Percentiles rank a stretch among this genome's conserved stretches.
Evolutionary conservation across 2,888 invertebrate species (phyloP).

Genomic region (Seladonia tumulorum): DNA sequence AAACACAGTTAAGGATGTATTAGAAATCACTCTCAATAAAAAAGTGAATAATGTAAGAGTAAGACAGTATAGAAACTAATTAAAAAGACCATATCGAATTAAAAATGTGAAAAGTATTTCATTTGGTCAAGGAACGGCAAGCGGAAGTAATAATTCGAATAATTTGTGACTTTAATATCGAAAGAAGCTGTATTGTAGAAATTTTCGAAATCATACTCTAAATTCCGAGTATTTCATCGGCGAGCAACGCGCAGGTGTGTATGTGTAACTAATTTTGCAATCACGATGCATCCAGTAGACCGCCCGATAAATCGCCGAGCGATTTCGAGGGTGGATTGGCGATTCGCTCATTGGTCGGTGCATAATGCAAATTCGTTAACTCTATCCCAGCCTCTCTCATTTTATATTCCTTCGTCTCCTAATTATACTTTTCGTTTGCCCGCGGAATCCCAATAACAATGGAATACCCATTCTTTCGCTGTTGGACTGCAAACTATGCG

Average conservation of each 20-base stretch:
- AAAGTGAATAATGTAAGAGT: too few relatives aligned
- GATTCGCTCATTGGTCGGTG: constrained; percentile 63
- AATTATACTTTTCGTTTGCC: not conserved
- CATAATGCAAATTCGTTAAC: constrained; percentile 61
- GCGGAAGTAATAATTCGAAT: not conserved
- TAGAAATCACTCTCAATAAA: not conserved
- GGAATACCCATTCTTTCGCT: not conserved
- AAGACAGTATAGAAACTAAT: not conserved
- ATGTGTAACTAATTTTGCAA: constrained; percentile 67
- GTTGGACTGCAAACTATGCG: not conserved
- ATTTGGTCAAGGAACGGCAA: not conserved
- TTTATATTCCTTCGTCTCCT: not conserved
- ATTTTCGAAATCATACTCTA: not conserved
- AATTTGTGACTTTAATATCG: not conserved
- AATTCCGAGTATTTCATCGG: not conserved
- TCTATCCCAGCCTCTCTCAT: too few relatives aligned
- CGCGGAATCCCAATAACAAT: not conserved
- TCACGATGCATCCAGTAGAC: constrained; percentile 59
- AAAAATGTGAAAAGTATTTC: not conserved
- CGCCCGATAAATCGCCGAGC: constrained; percentile 60
- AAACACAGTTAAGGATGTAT: too few relatives aligned
- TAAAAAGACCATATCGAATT: not conserved
- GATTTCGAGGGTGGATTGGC: constrained; percentile 50
- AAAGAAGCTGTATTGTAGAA: not conserved
- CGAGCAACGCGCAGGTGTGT: constrained; percentile 13